These are phyloP conservation scores for Dolichotis patagonum DNA, from an alignment of 2,113 vertebrate genomes.

Conservation along the genomic window DNA sequence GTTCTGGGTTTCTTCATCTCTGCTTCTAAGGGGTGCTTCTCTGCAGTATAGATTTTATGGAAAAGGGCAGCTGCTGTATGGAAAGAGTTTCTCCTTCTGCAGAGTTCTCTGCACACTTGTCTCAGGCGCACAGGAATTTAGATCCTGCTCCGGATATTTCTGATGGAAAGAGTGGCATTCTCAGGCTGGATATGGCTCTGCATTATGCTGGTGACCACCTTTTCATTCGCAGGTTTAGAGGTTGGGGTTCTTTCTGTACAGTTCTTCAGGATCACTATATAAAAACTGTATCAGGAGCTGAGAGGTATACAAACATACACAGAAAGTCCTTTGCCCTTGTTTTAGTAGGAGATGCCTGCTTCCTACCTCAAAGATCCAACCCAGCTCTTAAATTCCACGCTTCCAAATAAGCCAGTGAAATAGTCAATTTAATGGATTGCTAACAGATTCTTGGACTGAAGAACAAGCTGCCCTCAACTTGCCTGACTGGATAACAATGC, in stretches of 20 bases:
- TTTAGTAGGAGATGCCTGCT: constrained; percentile 43
- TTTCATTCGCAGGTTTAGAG: background rate
- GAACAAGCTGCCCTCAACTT: background rate
- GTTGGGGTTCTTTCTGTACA: background rate
- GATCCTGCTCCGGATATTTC: background rate
- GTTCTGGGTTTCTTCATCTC: background rate
- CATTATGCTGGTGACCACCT: background rate
- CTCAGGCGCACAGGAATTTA: background rate
- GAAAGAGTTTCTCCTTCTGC: background rate
- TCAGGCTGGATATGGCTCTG: background rate
- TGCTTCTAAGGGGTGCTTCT: background rate
- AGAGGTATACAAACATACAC: background rate
- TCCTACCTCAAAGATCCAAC: constrained; percentile 32
- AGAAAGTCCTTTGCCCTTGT: background rate
- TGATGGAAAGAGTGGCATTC: background rate
- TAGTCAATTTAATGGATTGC: constrained; percentile 74
- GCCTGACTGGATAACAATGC: constrained; percentile 53
- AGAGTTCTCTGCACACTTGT: background rate
- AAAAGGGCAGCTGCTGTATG: background rate
- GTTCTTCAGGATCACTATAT: background rate
- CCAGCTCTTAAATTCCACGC: constrained; percentile 45
- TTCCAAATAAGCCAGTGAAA: constrained; percentile 71
- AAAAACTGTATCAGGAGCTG: background rate
- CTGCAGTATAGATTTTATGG: background rate
- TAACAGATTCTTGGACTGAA: constrained; percentile 77